These are phyloP conservation scores for Vanacampus margaritifer DNA, from an alignment of 2,113 vertebrate genomes.

Conservation along the genomic window DNA sequence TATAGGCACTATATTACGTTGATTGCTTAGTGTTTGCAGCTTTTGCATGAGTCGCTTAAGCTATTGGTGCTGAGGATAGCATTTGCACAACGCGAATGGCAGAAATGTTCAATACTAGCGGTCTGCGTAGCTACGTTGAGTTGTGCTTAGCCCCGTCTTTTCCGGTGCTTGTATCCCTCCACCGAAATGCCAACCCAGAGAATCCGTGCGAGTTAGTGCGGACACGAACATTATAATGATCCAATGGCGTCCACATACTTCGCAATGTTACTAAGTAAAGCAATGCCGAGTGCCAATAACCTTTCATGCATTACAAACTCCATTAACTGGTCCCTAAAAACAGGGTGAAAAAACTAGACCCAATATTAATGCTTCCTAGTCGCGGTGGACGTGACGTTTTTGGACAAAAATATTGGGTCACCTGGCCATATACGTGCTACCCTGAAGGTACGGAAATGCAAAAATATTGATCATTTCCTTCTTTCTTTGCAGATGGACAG, in stretches of 20 bases:
- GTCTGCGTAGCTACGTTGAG: slow-evolving; percentile 21
- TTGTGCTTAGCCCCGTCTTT: neutral
- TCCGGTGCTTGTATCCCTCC: neutral
- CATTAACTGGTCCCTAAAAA: neutral
- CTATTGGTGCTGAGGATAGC: neutral
- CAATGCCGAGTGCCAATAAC: neutral
- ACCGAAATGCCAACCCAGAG: neutral
- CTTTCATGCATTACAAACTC: neutral
- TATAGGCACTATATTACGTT: neutral
- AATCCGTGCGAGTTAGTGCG: slow-evolving; percentile 1
- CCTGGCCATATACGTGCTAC: neutral
- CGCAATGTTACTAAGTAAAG: neutral
- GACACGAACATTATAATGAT: neutral
- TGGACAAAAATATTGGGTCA: neutral
- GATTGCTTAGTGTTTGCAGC: neutral
- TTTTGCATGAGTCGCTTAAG: neutral
- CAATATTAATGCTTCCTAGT: neutral
- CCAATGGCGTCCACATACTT: neutral
- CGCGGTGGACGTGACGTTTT: neutral
- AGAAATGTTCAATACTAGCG: neutral
- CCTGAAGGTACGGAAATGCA: no score
- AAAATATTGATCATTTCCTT: no score
- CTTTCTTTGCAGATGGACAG: no score
- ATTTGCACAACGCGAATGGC: neutral
- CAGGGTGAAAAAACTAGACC: no score